A percentile compares a stretch with the other conserved stretches of the same genome.
Conservation (phyloP, 2,113 vertebrate species). For the Scatophagus argus region DNA sequence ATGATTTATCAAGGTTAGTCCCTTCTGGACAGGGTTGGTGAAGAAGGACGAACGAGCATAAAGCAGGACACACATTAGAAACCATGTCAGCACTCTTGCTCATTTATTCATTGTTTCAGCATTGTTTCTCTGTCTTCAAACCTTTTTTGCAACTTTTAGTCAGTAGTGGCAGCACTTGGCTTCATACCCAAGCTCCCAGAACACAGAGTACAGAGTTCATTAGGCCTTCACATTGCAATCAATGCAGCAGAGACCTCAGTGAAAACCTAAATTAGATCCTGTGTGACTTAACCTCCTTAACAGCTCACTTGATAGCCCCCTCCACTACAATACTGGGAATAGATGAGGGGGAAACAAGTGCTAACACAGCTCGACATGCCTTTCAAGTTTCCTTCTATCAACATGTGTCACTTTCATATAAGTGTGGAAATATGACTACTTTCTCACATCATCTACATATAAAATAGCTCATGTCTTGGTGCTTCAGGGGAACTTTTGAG, state of each 20-base stretch:
- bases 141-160: conserved; percentile 59
- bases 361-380: conserved; percentile 11
- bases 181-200: conserved; percentile 55
- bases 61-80: conserved; percentile 32
- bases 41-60: conserved; percentile 24
- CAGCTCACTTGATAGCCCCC: conserved; percentile 69
- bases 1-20: conserved; percentile 63
- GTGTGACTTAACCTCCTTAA: conserved; percentile 78
- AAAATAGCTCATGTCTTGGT: conserved; percentile 30
- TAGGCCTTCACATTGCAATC: conserved; percentile 79
- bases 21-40: conserved; percentile 31
- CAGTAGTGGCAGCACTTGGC: conserved; percentile 53
- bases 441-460: conserved; percentile 46
- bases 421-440: conserved; percentile 16
- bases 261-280: conserved; percentile 82
- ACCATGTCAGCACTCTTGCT: conserved; percentile 33
- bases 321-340: conserved; percentile 21
- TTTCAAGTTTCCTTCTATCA: conserved; percentile 43
- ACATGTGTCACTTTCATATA: conserved; percentile 21
- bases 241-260: conserved; percentile 73
- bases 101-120: conserved; percentile 57
- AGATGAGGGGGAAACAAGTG: conserved; percentile 32
- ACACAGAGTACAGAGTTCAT: conserved; percentile 76
- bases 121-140: conserved; percentile 26
- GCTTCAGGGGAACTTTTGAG: conserved; percentile 36